phyloP scores from a whole-genome alignment of 1,140 invertebrate genomes.

The Cydia strobilella region DNA sequence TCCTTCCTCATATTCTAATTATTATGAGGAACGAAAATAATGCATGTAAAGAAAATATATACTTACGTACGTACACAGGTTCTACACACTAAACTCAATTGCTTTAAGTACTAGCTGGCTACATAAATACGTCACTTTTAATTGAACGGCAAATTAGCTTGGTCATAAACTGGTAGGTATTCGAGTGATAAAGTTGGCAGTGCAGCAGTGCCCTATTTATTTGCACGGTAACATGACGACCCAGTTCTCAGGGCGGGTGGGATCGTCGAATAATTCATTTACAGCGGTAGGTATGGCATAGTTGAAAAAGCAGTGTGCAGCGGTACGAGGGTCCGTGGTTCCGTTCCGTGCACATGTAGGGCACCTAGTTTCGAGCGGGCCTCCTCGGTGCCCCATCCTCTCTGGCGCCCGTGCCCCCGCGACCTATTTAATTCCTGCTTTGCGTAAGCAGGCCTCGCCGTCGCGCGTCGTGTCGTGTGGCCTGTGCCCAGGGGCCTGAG shows the following conservation, averaged over 20 bases:
- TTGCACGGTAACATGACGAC: slow-evolving; percentile 14
- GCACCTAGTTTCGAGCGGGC: slow-evolving; percentile 58
- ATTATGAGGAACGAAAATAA: too few species aligned
- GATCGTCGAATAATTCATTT: slow-evolving; percentile 53
- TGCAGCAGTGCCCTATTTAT: slow-evolving; percentile 22
- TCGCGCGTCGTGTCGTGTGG: background rate
- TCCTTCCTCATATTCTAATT: background rate
- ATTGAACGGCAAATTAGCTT: background rate
- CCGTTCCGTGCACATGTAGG: slow-evolving; percentile 56
- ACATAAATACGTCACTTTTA: background rate
- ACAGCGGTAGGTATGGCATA: slow-evolving; percentile 41
- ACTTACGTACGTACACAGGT: background rate
- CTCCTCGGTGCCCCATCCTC: slow-evolving; percentile 33
- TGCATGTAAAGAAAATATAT: background rate
- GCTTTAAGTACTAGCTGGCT: background rate
- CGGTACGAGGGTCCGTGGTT: slow-evolving; percentile 36
- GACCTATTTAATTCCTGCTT: slow-evolving; percentile 64
- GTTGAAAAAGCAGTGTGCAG: slow-evolving; percentile 55
- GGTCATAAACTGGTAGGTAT: background rate
- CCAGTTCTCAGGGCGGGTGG: slow-evolving; percentile 27
- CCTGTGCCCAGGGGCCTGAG: background rate
- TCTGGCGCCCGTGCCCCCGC: slow-evolving; percentile 45
- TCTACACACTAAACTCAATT: background rate
- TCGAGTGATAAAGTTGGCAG: background rate
- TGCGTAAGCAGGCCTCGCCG: slow-evolving; percentile 44